These are phyloP conservation scores for Calliphora vomitoria DNA, from an alignment of 2,888 invertebrate species.

Conservation along the genomic window DNA sequence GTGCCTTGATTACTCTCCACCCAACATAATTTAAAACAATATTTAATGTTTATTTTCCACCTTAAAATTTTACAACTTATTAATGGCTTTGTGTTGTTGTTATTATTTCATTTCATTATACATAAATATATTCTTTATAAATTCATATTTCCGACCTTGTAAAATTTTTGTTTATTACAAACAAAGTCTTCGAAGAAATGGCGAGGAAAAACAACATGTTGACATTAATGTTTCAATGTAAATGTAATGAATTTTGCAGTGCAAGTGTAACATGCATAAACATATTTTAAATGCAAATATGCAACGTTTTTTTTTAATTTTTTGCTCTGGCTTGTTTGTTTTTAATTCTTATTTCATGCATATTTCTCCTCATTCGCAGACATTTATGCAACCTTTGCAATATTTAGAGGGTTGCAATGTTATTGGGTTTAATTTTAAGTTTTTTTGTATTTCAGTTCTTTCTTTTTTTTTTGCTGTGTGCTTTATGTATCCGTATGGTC, in stretches of 20 bases:
- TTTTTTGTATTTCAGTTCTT: background rate
- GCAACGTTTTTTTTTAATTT: slow-evolving; percentile 29
- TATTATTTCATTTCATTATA: background rate
- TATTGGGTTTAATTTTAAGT: slow-evolving; percentile 37
- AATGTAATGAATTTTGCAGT: slow-evolving; percentile 52
- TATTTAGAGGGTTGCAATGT: slow-evolving; percentile 24
- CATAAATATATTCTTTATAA: slow-evolving; percentile 13
- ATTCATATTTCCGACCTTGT: slow-evolving; percentile 69
- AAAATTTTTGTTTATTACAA: slow-evolving; percentile 53
- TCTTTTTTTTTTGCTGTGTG: background rate
- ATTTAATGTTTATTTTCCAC: background rate
- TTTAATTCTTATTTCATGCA: slow-evolving; percentile 38
- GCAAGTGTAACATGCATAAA: slow-evolving; percentile 61
- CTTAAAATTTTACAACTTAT: background rate
- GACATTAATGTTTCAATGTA: slow-evolving; percentile 57
- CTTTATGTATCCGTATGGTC: slow-evolving; percentile 44
- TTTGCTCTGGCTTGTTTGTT: background rate
- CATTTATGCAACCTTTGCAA: slow-evolving; percentile 58
- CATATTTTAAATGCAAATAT: slow-evolving; percentile 65
- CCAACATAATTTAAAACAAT: too few relatives aligned
- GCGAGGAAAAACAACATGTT: slow-evolving; percentile 8
- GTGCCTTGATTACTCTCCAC: too few relatives aligned
- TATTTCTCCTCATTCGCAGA: slow-evolving; percentile 45
- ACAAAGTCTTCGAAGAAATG: background rate
- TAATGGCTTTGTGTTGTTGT: slow-evolving; percentile 6